Conservation (phyloP, 2,797 vertebrate genomes). For the Fundulus diaphanus region DNA sequence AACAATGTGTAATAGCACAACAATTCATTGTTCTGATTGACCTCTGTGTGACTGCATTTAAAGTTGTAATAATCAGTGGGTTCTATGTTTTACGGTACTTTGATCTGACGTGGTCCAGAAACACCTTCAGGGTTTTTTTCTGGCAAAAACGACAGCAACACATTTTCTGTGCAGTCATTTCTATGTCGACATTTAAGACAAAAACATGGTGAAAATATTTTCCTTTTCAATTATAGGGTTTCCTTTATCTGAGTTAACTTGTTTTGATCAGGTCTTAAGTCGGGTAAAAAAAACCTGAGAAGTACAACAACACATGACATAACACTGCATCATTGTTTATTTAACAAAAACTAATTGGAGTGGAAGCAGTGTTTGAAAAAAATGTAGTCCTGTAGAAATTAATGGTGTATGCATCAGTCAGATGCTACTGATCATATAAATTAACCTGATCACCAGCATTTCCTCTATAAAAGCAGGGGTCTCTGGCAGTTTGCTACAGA, state of each 20-base stretch:
- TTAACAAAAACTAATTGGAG: neutral
- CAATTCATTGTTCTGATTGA: conserved; percentile 63
- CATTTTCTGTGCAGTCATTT: neutral
- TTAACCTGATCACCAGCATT: neutral
- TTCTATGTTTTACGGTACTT: conserved; percentile 60
- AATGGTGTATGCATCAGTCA: neutral
- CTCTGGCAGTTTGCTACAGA: neutral
- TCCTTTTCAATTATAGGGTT: neutral
- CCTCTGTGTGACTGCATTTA: conserved; percentile 51
- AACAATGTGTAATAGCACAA: too few species aligned
- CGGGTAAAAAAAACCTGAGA: too few species aligned
- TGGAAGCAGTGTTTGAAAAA: too few species aligned
- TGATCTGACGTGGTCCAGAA: conserved; percentile 61
- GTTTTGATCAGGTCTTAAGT: neutral
- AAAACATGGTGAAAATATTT: neutral
- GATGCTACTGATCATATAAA: neutral
- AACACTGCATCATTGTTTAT: too few species aligned
- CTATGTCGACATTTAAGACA: neutral
- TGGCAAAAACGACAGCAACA: neutral
- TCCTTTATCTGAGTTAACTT: neutral
- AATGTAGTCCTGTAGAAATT: neutral
- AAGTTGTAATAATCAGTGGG: conserved; percentile 66
- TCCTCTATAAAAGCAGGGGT: neutral
- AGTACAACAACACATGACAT: too few species aligned
- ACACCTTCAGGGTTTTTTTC: neutral